Conservation (phyloP, 2,888 invertebrate species). For the Amiota mariae region DNA sequence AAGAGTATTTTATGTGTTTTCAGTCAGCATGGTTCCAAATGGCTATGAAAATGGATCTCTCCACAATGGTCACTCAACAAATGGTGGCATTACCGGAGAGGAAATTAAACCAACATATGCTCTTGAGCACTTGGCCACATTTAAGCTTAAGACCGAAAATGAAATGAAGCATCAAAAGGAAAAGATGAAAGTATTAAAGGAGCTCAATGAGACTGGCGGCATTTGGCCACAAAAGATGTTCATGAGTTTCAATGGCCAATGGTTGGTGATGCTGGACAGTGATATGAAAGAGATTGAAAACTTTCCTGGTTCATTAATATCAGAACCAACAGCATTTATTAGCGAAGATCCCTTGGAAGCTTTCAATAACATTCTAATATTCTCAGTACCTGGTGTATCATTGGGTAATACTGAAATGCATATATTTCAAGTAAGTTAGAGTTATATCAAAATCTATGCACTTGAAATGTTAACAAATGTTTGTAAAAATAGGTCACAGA, state of each 20-base stretch:
- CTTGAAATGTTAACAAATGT: not conserved
- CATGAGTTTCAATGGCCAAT: slow-evolving; percentile 87
- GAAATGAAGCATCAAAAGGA: slow-evolving; percentile 92
- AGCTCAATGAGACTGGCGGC: slow-evolving; percentile 93
- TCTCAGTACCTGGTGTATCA: slow-evolving; percentile 87
- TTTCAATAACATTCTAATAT: slow-evolving; percentile 98
- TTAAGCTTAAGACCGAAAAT: slow-evolving; percentile 92
- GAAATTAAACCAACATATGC: slow-evolving; percentile 82
- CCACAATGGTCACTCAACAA: slow-evolving; percentile 37
- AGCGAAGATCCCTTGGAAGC: slow-evolving; percentile 95
- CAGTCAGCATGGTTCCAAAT: slow-evolving; percentile 57
- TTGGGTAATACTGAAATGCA: slow-evolving; percentile 92
- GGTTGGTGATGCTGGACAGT: slow-evolving; percentile 94
- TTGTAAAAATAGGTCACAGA: slow-evolving; percentile 81
- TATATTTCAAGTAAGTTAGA: slow-evolving; percentile 83
- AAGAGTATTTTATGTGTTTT: no score
- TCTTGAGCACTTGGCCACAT: slow-evolving; percentile 98
- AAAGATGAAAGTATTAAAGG: slow-evolving; percentile 91
- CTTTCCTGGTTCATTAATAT: slow-evolving; percentile 93
- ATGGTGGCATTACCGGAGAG: slow-evolving; percentile 41
- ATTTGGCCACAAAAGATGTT: slow-evolving; percentile 99
- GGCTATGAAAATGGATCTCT: slow-evolving; percentile 58
- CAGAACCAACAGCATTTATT: slow-evolving; percentile 96
- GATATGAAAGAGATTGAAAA: slow-evolving; percentile 97
- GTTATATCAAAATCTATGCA: not conserved